Evolutionary conservation across 2,797 vertebrate genomes (phyloP).

Genomic region (Channa striata): DNA sequence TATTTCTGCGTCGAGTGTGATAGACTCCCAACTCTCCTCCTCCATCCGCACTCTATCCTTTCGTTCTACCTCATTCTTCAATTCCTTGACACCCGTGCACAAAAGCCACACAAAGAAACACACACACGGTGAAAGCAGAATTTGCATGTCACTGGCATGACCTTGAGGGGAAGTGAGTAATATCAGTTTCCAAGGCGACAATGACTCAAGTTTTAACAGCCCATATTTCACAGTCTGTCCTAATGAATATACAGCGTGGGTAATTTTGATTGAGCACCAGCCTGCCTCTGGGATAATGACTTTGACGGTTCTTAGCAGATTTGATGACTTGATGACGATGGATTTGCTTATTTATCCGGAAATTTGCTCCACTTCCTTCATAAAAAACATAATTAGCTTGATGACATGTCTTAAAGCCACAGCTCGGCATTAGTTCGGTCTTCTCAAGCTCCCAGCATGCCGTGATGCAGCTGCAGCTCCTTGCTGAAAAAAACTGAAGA

Average conservation of each 20-base stretch:
- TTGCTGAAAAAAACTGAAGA: conserved; percentile 48
- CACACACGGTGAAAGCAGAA: conserved; percentile 60
- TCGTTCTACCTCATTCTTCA: conserved; percentile 34
- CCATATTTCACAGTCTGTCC: conserved; percentile 78
- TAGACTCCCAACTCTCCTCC: conserved; percentile 2
- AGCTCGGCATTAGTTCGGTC: conserved; percentile 18
- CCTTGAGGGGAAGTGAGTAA: conserved; percentile 83
- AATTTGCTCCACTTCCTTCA: conserved; percentile 78
- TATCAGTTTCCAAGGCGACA: conserved; percentile 83
- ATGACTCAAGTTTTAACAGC: conserved; percentile 78
- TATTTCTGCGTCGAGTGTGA: conserved; percentile 5
- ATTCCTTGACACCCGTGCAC: conserved; percentile 47
- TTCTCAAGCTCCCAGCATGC: conserved; percentile 6
- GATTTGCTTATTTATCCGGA: conserved; percentile 82
- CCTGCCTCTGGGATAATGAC: conserved; percentile 81
- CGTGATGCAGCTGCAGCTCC: conserved; percentile 29
- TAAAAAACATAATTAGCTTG: conserved; percentile 79
- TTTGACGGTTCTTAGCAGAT: conserved; percentile 80
- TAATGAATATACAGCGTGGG: conserved; percentile 83
- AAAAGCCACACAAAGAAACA: conserved; percentile 44
- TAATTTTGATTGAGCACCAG: conserved; percentile 86
- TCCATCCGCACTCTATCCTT: conserved; percentile 19
- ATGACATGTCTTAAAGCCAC: conserved; percentile 72
- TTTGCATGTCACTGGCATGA: conserved; percentile 80
- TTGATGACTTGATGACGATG: conserved; percentile 84